phyloP scores from a whole-genome alignment of 2,113 vertebrate genomes.

The Hyaena hyaena region DNA sequence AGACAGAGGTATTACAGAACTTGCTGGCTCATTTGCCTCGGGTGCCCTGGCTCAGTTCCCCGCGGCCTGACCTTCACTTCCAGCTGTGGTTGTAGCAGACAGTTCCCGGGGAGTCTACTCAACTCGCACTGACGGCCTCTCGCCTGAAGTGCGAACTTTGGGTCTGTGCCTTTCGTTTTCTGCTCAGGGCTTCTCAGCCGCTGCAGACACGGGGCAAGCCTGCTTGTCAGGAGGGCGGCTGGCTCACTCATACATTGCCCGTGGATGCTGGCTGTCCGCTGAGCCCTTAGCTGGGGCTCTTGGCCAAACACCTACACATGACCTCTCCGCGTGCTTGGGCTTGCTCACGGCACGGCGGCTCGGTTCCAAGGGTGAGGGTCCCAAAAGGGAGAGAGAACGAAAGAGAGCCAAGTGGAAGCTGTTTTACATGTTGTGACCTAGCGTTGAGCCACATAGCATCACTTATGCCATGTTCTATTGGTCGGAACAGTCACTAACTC shows the following conservation, averaged over 20 bases:
- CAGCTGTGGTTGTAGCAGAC: background rate
- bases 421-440: background rate
- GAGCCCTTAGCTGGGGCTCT: background rate
- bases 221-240: background rate
- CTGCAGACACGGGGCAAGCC: background rate
- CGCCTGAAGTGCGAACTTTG: no score
- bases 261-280: background rate
- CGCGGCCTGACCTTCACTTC: background rate
- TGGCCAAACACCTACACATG: background rate
- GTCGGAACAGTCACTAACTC: background rate
- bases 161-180: background rate
- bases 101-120: background rate
- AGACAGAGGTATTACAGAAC: conserved; percentile 15
- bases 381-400: background rate
- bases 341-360: background rate
- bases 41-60: background rate
- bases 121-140: background rate
- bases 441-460: background rate
- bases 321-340: background rate
- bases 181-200: background rate
- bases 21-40: background rate
- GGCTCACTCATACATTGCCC: background rate
- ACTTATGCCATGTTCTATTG: background rate
- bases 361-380: background rate
- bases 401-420: background rate